These are phyloP conservation scores for Crocodylus rhombifer DNA, from an alignment of 2,797 vertebrate species.

Conservation along the genomic window DNA sequence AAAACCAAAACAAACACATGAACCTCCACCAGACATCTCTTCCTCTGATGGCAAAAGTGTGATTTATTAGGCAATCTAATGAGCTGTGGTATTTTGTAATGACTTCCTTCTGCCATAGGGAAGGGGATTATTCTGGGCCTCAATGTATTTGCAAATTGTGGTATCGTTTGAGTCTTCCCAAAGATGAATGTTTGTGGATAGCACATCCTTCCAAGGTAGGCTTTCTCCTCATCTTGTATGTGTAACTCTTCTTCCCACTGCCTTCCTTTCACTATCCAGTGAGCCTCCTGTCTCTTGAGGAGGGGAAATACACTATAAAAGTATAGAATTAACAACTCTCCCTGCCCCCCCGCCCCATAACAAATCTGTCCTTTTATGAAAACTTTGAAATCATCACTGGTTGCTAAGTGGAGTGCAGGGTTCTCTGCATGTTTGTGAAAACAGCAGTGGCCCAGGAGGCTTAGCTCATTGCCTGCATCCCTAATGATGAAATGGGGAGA, in stretches of 20 bases:
- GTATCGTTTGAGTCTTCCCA: neutral
- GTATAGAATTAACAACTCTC: neutral
- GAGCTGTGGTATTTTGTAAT: neutral
- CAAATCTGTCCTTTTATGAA: no score
- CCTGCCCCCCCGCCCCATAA: no score
- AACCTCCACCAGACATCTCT: neutral
- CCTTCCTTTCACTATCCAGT: neutral
- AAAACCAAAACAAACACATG: no score
- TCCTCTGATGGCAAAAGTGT: neutral
- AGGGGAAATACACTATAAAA: neutral
- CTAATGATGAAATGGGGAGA: neutral
- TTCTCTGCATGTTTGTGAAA: neutral
- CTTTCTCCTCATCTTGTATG: rapidly evolving
- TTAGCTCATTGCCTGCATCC: neutral
- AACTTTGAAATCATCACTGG: neutral
- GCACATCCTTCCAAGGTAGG: neutral
- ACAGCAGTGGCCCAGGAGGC: neutral
- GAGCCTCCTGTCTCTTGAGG: neutral
- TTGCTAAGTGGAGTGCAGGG: neutral
- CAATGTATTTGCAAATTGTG: neutral
- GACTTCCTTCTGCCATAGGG: neutral
- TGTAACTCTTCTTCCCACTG: neutral
- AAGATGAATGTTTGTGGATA: neutral
- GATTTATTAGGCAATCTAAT: neutral
- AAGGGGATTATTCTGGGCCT: neutral